Base-by-base conservation (phyloP, 2,797 vertebrate genomes). In the Pseudochirops cupreus region DNA sequence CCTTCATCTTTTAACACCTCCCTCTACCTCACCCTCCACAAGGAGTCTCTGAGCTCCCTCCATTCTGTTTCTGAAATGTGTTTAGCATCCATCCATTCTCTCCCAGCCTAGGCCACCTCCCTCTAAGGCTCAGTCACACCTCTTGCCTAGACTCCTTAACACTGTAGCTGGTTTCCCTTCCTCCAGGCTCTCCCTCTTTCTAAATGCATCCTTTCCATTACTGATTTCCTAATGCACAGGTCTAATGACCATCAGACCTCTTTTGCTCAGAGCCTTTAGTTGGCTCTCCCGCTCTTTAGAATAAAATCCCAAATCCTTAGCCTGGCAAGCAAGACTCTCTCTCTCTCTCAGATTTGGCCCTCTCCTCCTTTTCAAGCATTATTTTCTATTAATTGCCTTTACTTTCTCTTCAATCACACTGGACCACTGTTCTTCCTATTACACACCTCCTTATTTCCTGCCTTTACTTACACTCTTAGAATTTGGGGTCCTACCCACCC, bases 241-340 rank as follows among this genome's bases (percentile, higher is more conserved):
- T 93, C 18, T 14, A 91, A 59, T 50, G 74, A 87, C 18, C n/a
- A 67, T 59, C 92, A 67, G 53, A 13, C 46, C 91, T 50, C 89
- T 53, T 92, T 90, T 94, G 91, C 90, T 26, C 52, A 91, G 94
- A 95, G 39, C 39, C 13, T 46, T 87, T 46, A 24, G 24, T 87
- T 46, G 74, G 74, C 74, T 87, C 9, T 3, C 39, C 67, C 5
- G 18, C n/a, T 39, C 39, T 39, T 74, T 39, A 39, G 33, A n/a
- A 74, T 74, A 39, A 39, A 74, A 39, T 39, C 33, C 67, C 6
- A 87, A 87, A 87, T 87, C 74, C 39, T 87, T 87, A 46, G 74
- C 21, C 39, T 26, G 39, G 31, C 39, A 87, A 31, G 21, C 39
- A 11, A 50, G n/a, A 39, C n/a, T 24, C 29, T 59, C 3, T 59